Conservation (phyloP, 2,797 vertebrate species). For the Luscinia megarhynchos region DNA sequence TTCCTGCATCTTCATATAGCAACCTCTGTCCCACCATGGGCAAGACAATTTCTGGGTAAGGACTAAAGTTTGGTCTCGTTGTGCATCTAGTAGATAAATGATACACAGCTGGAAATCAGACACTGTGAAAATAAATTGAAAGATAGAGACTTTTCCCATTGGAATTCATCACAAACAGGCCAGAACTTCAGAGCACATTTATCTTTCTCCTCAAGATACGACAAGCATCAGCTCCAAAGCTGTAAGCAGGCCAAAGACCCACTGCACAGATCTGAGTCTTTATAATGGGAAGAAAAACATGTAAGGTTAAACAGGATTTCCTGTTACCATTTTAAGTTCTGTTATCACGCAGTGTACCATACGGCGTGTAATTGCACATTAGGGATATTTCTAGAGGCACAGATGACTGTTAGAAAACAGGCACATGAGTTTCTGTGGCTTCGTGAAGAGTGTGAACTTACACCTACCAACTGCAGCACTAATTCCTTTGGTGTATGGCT, state of each 20-base stretch:
- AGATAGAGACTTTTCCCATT: background rate
- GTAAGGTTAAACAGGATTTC: conserved; percentile 3
- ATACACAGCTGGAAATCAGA: background rate
- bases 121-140: background rate
- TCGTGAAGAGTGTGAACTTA: background rate
- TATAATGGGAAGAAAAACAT: background rate
- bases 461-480: background rate
- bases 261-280: background rate
- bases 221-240: background rate
- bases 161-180: background rate
- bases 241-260: background rate
- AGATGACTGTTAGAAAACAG: conserved; percentile 12
- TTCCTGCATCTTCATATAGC: background rate
- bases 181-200: background rate
- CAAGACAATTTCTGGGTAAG: background rate
- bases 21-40: background rate
- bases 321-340: background rate
- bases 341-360: background rate
- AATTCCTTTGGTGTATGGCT: background rate
- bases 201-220: background rate
- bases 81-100: background rate
- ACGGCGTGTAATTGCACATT: background rate
- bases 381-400: conserved; percentile 24
- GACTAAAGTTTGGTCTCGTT: background rate
- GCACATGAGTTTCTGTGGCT: background rate